These are phyloP conservation scores for Aurelia sp. DNA, from an alignment of 30 jellyfish, hydroid and myxozoan species.

Conservation along the genomic window DNA sequence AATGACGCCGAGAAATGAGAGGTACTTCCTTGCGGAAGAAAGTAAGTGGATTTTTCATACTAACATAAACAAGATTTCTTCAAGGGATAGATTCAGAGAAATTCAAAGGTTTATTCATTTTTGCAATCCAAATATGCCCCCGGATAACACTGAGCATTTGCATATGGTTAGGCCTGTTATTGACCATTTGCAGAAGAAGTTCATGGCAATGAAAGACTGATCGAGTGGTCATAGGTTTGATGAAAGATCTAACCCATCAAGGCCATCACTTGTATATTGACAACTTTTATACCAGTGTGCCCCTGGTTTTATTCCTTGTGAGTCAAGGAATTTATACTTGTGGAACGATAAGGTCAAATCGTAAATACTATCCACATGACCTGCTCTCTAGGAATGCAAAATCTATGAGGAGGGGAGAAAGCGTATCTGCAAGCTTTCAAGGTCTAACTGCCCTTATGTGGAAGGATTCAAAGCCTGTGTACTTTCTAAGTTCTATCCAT, in stretches of 20 bases:
- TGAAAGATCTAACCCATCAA: conserved; percentile 29
- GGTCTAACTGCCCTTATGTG: conserved; percentile 49
- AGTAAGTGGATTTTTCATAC: no score
- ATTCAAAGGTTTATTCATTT: no score
- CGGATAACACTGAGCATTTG: no score
- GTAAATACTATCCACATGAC: conserved; percentile 38
- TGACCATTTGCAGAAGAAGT: no score
- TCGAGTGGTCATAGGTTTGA: conserved; percentile 44
- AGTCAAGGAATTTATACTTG: conserved; percentile 33
- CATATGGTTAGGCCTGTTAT: no score
- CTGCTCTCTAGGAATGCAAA: conserved; percentile 46
- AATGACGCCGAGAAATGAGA: no score
- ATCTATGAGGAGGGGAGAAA: not conserved
- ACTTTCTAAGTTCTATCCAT: conserved; percentile 55
- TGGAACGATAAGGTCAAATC: conserved; percentile 61
- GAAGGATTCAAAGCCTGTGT: conserved; percentile 74
- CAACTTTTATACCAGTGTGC: conserved; percentile 64
- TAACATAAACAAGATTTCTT: no score
- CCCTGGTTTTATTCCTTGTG: conserved; percentile 54
- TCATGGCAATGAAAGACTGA: conserved; percentile 12
- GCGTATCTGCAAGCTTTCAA: conserved; percentile 16
- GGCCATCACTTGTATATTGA: conserved; percentile 65
- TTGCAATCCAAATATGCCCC: no score
- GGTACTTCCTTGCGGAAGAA: no score
- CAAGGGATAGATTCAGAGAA: no score